phyloP scores from a whole-genome alignment of 2,113 vertebrate genomes.

The Pseudopodoces humilis region DNA sequence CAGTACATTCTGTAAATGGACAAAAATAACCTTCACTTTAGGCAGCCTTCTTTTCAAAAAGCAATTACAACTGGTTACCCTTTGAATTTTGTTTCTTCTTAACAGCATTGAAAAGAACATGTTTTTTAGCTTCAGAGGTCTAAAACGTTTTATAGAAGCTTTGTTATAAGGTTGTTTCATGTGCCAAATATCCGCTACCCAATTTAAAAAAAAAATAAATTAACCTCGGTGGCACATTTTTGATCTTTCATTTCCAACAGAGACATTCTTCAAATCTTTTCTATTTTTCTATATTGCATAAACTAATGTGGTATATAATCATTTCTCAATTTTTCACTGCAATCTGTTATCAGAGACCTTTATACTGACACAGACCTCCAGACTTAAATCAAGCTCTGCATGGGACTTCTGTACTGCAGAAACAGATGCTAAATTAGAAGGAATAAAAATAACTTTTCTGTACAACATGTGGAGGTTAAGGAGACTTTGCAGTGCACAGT shows the following conservation, averaged over 20 bases:
- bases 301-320: conserved; percentile 1
- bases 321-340: not conserved
- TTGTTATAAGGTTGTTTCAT: conserved; percentile 8
- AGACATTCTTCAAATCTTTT: not conserved
- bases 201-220: conserved; percentile 12
- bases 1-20: conserved; percentile 10
- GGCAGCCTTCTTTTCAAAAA: conserved; percentile 26
- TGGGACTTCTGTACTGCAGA: not conserved
- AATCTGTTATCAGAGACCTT: conserved; percentile 4
- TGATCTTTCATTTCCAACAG: conserved; percentile 29
- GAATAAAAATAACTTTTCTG: conserved; percentile 1
- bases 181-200: not conserved
- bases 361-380: not conserved
- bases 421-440: not conserved
- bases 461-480: not conserved
- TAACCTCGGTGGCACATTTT: not conserved
- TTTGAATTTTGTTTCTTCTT: conserved; percentile 35
- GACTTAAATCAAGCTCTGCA: not conserved
- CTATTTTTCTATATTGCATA: conserved; percentile 16
- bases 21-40: conserved; percentile 39
- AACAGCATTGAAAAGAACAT: conserved; percentile 1
- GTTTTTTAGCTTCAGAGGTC: conserved; percentile 16
- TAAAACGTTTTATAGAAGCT: conserved; percentile 31
- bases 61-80: conserved; percentile 22
- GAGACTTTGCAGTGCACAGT: not conserved